A percentile compares a stretch with the other conserved stretches of the same genome.
These are phyloP conservation scores for Boloria selene DNA, from an alignment of 2,888 invertebrate species.

Conservation along the genomic window DNA sequence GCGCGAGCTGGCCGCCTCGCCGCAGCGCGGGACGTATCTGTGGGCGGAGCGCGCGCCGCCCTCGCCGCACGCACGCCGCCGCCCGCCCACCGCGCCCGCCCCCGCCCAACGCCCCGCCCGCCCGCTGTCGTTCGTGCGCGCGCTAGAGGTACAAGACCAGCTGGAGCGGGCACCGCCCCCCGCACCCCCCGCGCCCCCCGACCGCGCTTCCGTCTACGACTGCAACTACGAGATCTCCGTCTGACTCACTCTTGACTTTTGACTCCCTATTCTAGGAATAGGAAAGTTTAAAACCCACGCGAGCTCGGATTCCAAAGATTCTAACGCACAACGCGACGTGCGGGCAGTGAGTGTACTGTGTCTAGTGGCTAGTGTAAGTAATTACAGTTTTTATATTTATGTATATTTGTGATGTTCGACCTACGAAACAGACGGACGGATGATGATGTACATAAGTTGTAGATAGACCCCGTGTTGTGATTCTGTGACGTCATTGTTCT, in stretches of 20 bases:
- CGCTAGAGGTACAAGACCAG: conserved; percentile 94
- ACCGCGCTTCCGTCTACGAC: conserved; percentile 95
- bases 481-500: conserved; percentile 38
- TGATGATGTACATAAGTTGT: conserved; percentile 65
- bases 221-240: conserved; percentile 98
- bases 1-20: conserved; percentile 93
- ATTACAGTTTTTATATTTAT: conserved; percentile 63
- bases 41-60: conserved; percentile 77
- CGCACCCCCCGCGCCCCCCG: conserved; percentile 87
- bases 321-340: conserved; percentile 44
- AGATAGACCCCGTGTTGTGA: conserved; percentile 66
- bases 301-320: conserved; percentile 45
- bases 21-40: conserved; percentile 85
- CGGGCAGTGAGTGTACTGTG: conserved; percentile 30
- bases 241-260: conserved; percentile 76
- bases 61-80: conserved; percentile 57
- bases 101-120: conserved; percentile 78
- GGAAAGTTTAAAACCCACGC: conserved; percentile 37
- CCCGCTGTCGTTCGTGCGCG: conserved; percentile 94
- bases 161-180: conserved; percentile 88
- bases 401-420: conserved; percentile 66
- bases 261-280: conserved; percentile 42
- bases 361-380: conserved; percentile 37
- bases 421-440: conserved; percentile 46
- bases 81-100: conserved; percentile 81